phyloP scores from a whole-genome alignment of 2,888 invertebrate species.

The Strigamia maritima region DNA sequence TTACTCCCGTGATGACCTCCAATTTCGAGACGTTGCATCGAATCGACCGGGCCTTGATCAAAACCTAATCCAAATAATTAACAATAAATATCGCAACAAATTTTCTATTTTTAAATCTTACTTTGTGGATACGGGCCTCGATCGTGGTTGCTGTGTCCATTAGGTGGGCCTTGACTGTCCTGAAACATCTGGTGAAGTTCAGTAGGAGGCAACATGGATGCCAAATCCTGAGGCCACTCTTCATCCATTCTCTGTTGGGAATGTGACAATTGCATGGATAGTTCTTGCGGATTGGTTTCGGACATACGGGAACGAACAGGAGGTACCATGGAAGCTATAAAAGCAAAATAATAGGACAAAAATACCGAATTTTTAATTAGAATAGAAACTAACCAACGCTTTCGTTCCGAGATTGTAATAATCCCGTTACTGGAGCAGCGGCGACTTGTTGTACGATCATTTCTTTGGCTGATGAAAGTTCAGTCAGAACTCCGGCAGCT shows the following conservation, averaged over 20 bases:
- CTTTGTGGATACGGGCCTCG: conserved; percentile 69
- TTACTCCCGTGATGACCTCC: conserved; percentile 62
- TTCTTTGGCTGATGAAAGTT: conserved; percentile 92
- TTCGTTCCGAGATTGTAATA: conserved; percentile 94
- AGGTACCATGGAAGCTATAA: conserved; percentile 87
- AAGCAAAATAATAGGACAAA: neutral
- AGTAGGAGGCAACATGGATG: conserved; percentile 74
- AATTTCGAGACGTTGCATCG: conserved; percentile 91
- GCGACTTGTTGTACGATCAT: conserved; percentile 97
- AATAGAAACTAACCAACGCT: conserved; percentile 65
- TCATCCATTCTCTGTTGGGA: conserved; percentile 90
- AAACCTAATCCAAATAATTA: conserved; percentile 62
- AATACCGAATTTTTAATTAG: neutral
- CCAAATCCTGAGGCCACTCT: conserved; percentile 40
- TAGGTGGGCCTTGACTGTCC: conserved; percentile 79
- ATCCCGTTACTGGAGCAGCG: conserved; percentile 88
- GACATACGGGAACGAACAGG: conserved; percentile 97
- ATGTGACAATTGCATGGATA: conserved; percentile 92
- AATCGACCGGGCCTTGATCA: conserved; percentile 96
- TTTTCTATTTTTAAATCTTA: conserved; percentile 34
- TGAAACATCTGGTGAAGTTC: conserved; percentile 81
- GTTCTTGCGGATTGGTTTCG: conserved; percentile 94
- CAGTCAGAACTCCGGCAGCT: conserved; percentile 94
- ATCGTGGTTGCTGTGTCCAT: conserved; percentile 75
- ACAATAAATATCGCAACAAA: no score